A percentile compares a stretch with the other conserved stretches of the same genome.
Conservation (phyloP, 2,113 vertebrate genomes). For the Mormyrus lacerda region DNA sequence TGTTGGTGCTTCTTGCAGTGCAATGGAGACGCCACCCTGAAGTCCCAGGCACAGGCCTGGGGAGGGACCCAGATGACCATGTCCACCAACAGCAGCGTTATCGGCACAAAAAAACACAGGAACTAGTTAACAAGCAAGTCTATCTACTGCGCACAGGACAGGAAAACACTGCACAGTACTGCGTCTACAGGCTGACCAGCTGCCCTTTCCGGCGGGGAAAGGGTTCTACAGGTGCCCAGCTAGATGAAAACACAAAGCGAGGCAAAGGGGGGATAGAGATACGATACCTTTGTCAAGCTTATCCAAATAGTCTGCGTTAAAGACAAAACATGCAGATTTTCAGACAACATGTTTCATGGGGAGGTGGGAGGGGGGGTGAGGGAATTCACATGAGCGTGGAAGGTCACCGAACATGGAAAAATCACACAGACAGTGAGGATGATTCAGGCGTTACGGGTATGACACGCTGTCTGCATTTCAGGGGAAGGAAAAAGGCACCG, state of each 20-base stretch:
- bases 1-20: background rate
- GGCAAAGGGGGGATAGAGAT: constrained; percentile 58
- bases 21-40: background rate
- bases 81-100: constrained; percentile 3
- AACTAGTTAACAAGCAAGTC: constrained; percentile 10
- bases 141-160: constrained; percentile 24
- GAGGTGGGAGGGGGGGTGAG: background rate
- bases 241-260: constrained; percentile 35
- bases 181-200: constrained; percentile 38
- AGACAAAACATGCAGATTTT: constrained; percentile 64
- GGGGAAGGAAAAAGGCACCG: background rate
- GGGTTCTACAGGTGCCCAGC: constrained; percentile 50
- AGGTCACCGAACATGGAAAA: background rate
- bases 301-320: constrained; percentile 72
- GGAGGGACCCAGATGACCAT: background rate
- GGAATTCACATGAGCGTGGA: constrained; percentile 7
- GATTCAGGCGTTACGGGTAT: background rate
- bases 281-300: constrained; percentile 72
- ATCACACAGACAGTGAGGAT: background rate
- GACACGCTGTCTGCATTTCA: background rate
- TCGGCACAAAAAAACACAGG: constrained; percentile 16
- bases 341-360: constrained; percentile 40
- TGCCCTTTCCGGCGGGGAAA: constrained; percentile 41
- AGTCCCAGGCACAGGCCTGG: background rate
- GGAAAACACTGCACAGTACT: constrained; percentile 23